Evolutionary conservation across 2,888 invertebrate genomes (phyloP).

Genomic region (Xylota segnis): DNA sequence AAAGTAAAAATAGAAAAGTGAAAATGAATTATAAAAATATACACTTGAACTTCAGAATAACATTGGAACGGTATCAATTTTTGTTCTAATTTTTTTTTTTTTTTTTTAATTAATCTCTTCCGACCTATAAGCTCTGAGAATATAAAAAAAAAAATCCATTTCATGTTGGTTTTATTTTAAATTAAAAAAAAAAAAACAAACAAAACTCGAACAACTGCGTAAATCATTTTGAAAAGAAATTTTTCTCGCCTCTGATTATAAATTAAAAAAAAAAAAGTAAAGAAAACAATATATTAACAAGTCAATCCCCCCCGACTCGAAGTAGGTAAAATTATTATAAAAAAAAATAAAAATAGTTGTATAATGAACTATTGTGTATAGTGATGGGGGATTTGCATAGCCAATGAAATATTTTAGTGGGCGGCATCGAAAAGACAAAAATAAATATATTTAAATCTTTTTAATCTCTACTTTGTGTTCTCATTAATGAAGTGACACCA

Average conservation of each 20-base stretch:
- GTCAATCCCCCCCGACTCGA: conserved; percentile 20
- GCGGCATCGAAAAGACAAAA: conserved; percentile 21
- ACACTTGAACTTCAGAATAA: conserved; percentile 38
- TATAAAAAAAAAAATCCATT: neutral
- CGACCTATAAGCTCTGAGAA: conserved; percentile 6
- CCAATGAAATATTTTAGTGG: conserved; percentile 14
- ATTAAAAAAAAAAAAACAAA: neutral
- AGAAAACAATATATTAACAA: conserved; percentile 36
- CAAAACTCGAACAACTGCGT: conserved; percentile 1
- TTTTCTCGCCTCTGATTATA: conserved; percentile 1
- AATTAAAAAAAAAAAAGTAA: conserved; percentile 5
- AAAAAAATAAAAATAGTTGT: conserved; percentile 1
- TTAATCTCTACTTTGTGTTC: conserved; percentile 24
- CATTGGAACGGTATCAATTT: conserved; percentile 6
- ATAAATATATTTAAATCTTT: conserved; percentile 48
- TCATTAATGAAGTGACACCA: conserved; percentile 26
- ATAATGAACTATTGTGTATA: conserved; percentile 4
- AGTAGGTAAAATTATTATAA: conserved; percentile 20
- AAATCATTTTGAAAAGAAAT: conserved; percentile 19
- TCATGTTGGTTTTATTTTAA: neutral
- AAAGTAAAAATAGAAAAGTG: conserved; percentile 12
- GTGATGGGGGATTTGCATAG: neutral
- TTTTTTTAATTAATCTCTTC: conserved; percentile 1
- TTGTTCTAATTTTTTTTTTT: conserved; percentile 3
- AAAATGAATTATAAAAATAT: conserved; percentile 13